These are phyloP conservation scores for Echiichthys vipera DNA, from an alignment of 2,797 vertebrate genomes.

Conservation along the genomic window DNA sequence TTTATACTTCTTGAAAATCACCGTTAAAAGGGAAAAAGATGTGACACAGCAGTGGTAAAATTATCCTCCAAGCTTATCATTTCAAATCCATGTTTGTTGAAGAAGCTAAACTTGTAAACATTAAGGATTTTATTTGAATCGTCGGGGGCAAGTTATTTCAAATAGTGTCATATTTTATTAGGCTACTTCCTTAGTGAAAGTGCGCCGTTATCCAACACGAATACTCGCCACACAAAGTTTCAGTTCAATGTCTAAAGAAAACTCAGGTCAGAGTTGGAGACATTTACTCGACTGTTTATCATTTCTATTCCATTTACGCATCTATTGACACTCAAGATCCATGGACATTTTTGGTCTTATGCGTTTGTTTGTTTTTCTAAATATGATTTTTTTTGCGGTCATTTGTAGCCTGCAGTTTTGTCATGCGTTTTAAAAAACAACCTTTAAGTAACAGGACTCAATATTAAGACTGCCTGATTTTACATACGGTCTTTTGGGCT, in stretches of 20 bases:
- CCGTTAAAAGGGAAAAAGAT: not conserved
- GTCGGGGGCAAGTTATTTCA: not conserved
- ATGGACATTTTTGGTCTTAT: not conserved
- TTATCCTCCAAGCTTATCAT: not conserved
- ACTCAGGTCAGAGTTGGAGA: not conserved
- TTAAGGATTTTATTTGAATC: not conserved
- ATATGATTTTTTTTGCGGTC: not conserved
- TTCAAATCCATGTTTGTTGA: not conserved
- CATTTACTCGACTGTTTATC: not conserved
- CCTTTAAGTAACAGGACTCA: not conserved
- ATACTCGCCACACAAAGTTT: constrained; percentile 26
- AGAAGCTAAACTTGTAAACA: constrained; percentile 1
- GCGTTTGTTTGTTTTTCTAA: not conserved
- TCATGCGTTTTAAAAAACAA: not conserved
- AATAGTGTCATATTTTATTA: not conserved
- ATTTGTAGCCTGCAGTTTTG: not conserved
- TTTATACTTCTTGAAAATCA: constrained; percentile 15
- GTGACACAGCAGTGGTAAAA: not conserved
- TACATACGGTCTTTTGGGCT: not conserved
- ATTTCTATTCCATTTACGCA: not conserved
- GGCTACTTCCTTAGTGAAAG: not conserved
- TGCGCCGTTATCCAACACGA: not conserved
- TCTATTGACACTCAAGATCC: not conserved
- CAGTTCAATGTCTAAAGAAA: not conserved
- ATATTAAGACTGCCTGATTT: not conserved